Base-by-base conservation (phyloP, 2,888 invertebrate species). In the Cosmopolites sordidus region DNA sequence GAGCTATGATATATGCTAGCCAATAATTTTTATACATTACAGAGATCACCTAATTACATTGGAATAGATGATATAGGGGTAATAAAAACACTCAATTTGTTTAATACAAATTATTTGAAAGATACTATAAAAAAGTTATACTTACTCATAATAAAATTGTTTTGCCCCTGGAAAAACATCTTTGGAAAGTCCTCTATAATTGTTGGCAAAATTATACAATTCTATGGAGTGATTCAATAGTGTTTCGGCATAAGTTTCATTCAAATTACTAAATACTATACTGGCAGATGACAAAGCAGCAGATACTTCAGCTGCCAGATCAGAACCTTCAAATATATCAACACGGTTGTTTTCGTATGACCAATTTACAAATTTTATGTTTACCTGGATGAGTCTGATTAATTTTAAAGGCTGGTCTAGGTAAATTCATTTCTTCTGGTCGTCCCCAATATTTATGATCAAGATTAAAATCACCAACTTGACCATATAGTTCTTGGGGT, bases 371-470 rank as follows among this genome's bases (percentile, higher is more conserved):
- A 22, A 22, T 22, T 22, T 22, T 22, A 22, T 22, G 22, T 5
- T 22, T 54, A 58, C 60, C 79, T 52, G 82, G 82, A 63, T 78
- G 75, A 18, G 76, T 68, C 9, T 72, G 64, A 55, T 79, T 78
- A 44, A 83, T 78, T 66, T 79, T 81, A 65, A 75, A 79, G 2
- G 81, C 76, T 1, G 82, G 82, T 52, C 83, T 71, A 1, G 73
- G 71, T 69, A 76, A 79, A 51, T 77, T 79, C 67, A 80, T 73
- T 42, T 83, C 80, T 66, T 83, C 83, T 2, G 83, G 81, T 43
- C 83, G 70, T 1, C 81, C 82, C 83, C 83, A 83, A 64, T 74
- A 81, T 1, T 70, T 67, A 61, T 83, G 82, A 63, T 83, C 83
- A 11, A 75, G 63, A 14, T 71, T 66, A 48, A 82, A 83, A 62